Conservation (phyloP, 92 coral and sea anemone species). For the Paragorgia papillata region DNA sequence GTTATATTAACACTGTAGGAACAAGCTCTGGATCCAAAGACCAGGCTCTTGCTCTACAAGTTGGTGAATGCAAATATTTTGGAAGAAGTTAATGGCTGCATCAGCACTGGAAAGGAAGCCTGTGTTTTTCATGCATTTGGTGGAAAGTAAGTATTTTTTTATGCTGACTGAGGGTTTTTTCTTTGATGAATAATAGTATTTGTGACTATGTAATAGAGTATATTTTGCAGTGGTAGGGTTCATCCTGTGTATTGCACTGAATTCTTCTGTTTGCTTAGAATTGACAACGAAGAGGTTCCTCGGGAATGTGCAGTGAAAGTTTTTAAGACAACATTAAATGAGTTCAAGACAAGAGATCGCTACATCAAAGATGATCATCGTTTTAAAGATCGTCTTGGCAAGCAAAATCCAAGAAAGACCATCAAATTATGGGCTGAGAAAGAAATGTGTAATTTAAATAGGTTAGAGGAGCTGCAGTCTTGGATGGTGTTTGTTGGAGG, state of each 20-base stretch:
- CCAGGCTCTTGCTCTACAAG: constrained; percentile 84
- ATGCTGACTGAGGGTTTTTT: no score
- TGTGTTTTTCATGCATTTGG: constrained; percentile 97
- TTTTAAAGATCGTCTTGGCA: constrained; percentile 89
- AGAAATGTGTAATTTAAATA: constrained; percentile 95
- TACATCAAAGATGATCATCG: constrained; percentile 98
- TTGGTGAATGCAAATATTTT: constrained; percentile 82
- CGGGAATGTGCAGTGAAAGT: constrained; percentile 96
- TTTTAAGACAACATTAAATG: constrained; percentile 94
- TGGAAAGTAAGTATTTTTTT: constrained; percentile 68
- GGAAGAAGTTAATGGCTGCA: constrained; percentile 89
- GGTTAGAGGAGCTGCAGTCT: no score
- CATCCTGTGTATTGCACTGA: background rate
- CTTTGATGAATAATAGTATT: no score
- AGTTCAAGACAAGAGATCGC: constrained; percentile 95
- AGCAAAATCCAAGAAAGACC: constrained; percentile 94
- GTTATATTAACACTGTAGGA: no score
- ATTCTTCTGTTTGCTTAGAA: background rate
- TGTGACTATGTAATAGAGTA: no score
- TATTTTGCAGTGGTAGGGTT: no score
- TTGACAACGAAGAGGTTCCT: constrained; percentile 71
- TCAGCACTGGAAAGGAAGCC: constrained; percentile 98
- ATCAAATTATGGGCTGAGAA: constrained; percentile 98
- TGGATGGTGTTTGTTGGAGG: no score
- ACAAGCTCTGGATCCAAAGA: constrained; percentile 95